phyloP scores from a whole-genome alignment of 2,113 vertebrate genomes.

The Girardinichthys multiradiatus region DNA sequence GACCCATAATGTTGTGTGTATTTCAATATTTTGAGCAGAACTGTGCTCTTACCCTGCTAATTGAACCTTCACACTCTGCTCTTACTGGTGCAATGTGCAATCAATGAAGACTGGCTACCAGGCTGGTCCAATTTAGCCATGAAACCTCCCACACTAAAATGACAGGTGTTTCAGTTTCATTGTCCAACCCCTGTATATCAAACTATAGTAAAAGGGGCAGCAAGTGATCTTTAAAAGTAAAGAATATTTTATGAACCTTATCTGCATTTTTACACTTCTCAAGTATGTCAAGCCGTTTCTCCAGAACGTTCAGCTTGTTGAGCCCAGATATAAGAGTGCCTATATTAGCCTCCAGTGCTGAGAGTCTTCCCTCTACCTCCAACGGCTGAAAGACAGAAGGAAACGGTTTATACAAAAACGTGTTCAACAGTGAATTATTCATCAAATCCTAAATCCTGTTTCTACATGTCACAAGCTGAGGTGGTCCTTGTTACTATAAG shows the following conservation, averaged over 20 bases:
- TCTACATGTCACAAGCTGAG: too few species aligned
- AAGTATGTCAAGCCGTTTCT: conserved; percentile 74
- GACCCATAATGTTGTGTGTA: too few species aligned
- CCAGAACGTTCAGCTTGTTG: conserved; percentile 80
- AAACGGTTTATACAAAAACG: too few species aligned
- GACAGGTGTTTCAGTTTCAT: too few species aligned
- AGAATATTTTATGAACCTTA: conserved; percentile 62
- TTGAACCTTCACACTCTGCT: too few species aligned
- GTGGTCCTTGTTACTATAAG: not conserved
- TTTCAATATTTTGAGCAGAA: too few species aligned
- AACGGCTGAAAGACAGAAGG: conserved; percentile 56
- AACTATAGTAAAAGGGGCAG: not conserved
- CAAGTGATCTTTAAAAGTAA: not conserved
- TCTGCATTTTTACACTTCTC: conserved; percentile 73
- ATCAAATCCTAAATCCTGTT: too few species aligned
- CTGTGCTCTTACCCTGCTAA: too few species aligned
- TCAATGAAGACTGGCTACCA: too few species aligned
- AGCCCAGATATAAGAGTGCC: conserved; percentile 72
- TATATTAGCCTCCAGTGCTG: conserved; percentile 77
- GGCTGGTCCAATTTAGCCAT: too few species aligned
- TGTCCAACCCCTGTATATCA: not conserved
- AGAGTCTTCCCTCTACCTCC: conserved; percentile 70
- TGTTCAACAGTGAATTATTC: not conserved
- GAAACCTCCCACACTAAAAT: too few species aligned
- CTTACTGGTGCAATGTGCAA: too few species aligned